phyloP scores from a whole-genome alignment of 2,797 vertebrate species.

The Coluber constrictor region DNA sequence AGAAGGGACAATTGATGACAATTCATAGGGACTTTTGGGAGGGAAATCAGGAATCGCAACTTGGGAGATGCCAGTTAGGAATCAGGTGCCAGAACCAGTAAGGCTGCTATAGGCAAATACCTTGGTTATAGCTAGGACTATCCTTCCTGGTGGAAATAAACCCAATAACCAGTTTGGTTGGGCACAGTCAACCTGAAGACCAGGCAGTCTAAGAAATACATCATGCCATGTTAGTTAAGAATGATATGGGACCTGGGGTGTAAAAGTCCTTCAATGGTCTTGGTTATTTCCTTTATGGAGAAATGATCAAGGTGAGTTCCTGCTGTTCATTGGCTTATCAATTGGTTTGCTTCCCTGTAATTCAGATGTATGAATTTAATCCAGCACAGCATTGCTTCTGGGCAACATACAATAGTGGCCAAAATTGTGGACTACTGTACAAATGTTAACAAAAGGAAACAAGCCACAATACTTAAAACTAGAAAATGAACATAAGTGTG shows the following conservation, averaged over 20 bases:
- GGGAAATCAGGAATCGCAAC: neutral
- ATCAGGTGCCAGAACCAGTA: neutral
- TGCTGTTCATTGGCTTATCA: no score
- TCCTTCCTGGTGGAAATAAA: neutral
- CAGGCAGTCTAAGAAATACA: neutral
- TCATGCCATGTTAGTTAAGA: neutral
- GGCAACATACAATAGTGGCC: no score
- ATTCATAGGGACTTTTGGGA: neutral
- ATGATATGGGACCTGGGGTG: neutral
- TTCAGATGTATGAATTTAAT: no score
- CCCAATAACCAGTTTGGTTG: neutral
- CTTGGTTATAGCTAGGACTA: neutral
- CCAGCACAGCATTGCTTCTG: no score
- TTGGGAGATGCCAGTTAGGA: neutral
- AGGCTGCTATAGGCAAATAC: neutral
- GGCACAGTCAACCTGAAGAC: neutral
- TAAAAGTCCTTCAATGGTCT: no score
- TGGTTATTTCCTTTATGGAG: no score
- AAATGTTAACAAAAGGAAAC: neutral
- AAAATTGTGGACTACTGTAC: no score
- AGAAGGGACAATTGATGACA: neutral
- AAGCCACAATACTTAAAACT: neutral
- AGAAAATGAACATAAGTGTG: neutral
- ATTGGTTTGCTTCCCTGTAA: no score
- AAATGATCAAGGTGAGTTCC: no score